Conservation (phyloP, 2,888 invertebrate genomes). For the Drosophila histrio region DNA sequence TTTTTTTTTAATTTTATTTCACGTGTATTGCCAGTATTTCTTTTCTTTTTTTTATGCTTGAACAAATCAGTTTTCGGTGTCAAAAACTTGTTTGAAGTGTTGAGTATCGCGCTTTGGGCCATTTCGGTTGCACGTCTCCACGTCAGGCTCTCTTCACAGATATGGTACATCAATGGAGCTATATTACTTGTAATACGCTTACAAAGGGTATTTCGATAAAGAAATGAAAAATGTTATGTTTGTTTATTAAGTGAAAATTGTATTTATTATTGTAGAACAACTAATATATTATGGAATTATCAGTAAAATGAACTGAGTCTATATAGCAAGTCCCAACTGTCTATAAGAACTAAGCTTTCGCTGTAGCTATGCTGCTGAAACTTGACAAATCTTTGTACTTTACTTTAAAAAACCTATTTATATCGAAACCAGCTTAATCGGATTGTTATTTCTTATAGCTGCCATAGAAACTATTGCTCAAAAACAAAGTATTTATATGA, state of each 20-base stretch:
- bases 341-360: too few relatives aligned
- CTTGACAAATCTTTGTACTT: too few relatives aligned
- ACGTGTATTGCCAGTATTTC: background rate
- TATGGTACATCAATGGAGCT: constrained; percentile 38
- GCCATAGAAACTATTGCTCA: too few relatives aligned
- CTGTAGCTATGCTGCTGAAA: too few relatives aligned
- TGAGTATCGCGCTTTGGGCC: constrained; percentile 77
- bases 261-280: too few relatives aligned
- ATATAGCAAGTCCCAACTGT: background rate
- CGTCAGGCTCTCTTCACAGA: constrained; percentile 30
- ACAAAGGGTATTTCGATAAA: background rate
- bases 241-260: too few relatives aligned
- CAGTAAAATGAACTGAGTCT: background rate
- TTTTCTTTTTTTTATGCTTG: background rate
- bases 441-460: too few relatives aligned
- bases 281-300: too few relatives aligned
- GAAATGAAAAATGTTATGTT: too few relatives aligned
- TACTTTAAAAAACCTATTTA: background rate
- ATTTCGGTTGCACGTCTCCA: constrained; percentile 58
- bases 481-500: too few relatives aligned
- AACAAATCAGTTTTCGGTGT: constrained; percentile 61
- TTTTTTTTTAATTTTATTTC: constrained; percentile 20
- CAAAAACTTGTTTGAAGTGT: constrained; percentile 77
- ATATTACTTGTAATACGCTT: background rate
- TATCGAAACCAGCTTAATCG: background rate